phyloP scores from a whole-genome alignment of 2,888 invertebrate genomes.

The Agrenia bidenticulata region DNA sequence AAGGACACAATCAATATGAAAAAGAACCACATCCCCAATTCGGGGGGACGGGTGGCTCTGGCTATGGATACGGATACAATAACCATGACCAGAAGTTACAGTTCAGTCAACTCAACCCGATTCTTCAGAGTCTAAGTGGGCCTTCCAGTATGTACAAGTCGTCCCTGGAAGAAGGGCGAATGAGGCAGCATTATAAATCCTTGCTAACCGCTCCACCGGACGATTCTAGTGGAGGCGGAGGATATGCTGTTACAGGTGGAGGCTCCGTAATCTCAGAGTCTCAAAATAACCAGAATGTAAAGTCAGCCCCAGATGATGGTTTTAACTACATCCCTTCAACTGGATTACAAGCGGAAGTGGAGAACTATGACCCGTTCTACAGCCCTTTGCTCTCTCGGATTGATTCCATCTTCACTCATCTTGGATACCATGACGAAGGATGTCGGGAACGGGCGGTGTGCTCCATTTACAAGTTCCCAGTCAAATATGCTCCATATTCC shows the following conservation, averaged over 20 bases:
- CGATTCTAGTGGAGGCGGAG: slow-evolving; percentile 14
- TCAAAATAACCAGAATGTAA: slow-evolving; percentile 20
- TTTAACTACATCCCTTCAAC: slow-evolving; percentile 47
- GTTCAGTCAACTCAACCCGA: slow-evolving; percentile 30
- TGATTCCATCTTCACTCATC: slow-evolving; percentile 69
- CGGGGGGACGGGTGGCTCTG: slow-evolving; percentile 8
- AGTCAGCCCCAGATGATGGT: slow-evolving; percentile 1
- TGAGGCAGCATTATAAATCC: slow-evolving; percentile 25
- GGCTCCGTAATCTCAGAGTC: slow-evolving; percentile 14
- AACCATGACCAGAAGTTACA: slow-evolving; percentile 33
- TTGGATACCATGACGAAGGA: slow-evolving; percentile 69
- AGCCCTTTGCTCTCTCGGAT: slow-evolving; percentile 76
- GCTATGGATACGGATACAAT: slow-evolving; percentile 8
- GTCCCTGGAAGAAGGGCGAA: slow-evolving; percentile 27
- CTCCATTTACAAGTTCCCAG: slow-evolving; percentile 79
- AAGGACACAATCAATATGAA: slow-evolving; percentile 43
- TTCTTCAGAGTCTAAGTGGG: slow-evolving; percentile 25
- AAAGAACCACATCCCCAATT: slow-evolving; percentile 18
- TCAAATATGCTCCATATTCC: slow-evolving; percentile 79
- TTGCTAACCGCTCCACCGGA: slow-evolving; percentile 19
- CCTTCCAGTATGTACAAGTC: background rate
- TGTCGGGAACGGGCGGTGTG: slow-evolving; percentile 80
- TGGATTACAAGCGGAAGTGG: slow-evolving; percentile 50
- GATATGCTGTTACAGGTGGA: background rate
- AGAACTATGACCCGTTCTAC: slow-evolving; percentile 79